phyloP scores from a whole-genome alignment of 2,888 invertebrate species.

The Drosophila subquinaria region DNA sequence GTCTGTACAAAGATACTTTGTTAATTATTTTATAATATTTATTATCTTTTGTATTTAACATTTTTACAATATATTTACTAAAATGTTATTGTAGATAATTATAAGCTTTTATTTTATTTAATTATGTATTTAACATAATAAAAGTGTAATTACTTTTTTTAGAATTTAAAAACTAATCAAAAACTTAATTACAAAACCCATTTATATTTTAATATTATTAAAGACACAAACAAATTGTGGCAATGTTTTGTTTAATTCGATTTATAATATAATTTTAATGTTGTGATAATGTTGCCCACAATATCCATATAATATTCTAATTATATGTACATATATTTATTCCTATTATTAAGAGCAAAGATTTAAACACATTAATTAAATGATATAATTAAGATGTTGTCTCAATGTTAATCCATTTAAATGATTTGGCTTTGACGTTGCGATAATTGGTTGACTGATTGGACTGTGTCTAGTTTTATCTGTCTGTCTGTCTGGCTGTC shows the following conservation, averaged over 20 bases:
- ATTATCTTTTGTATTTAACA: not conserved
- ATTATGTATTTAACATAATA: not conserved
- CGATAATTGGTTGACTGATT: not conserved
- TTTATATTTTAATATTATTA: not conserved
- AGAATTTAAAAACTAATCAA: not conserved
- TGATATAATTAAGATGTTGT: not conserved
- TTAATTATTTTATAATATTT: not conserved
- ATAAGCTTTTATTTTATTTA: not conserved
- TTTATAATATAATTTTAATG: not conserved
- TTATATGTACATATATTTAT: too few species aligned
- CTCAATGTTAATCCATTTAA: slow-evolving; percentile 7
- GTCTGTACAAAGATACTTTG: not conserved
- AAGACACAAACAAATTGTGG: not conserved
- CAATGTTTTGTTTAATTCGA: not conserved
- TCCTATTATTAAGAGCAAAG: not conserved
- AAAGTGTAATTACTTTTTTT: not conserved
- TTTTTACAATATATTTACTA: not conserved
- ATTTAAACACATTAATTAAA: slow-evolving; percentile 1
- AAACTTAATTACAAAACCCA: not conserved
- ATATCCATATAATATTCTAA: not conserved
- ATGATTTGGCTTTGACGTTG: slow-evolving; percentile 2
- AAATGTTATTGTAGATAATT: not conserved
- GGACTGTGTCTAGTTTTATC: not conserved
- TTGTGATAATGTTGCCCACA: not conserved
- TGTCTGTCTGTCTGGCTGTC: slow-evolving; percentile 3